Percentiles rank a stretch among this genome's conserved stretches.
Conservation (phyloP, 92 coral and sea anemone genomes). For the Siderastrea radians region DNA sequence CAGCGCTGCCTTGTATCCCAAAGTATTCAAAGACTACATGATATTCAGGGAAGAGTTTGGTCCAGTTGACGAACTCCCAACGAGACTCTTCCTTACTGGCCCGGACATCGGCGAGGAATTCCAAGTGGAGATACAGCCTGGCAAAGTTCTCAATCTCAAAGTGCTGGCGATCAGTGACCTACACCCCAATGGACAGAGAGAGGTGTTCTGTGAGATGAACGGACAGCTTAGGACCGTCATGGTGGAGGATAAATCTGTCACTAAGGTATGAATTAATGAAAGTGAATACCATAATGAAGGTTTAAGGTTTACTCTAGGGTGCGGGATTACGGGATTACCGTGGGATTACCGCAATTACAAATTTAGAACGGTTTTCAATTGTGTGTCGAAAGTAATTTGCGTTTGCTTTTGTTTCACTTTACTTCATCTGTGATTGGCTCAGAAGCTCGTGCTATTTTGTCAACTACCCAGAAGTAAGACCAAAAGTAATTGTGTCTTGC, state of each 20-base stretch:
- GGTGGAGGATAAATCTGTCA: slow-evolving; percentile 91
- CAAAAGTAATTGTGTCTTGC: no score
- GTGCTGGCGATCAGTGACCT: slow-evolving; percentile 94
- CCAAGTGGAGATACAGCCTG: slow-evolving; percentile 92
- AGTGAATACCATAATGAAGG: no score
- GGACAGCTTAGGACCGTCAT: slow-evolving; percentile 96
- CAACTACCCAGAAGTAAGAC: no score
- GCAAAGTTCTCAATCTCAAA: slow-evolving; percentile 89
- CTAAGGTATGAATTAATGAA: slow-evolving; percentile 71
- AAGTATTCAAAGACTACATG: slow-evolving; percentile 94
- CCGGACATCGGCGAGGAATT: slow-evolving; percentile 99
- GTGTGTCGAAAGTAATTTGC: no score
- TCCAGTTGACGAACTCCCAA: slow-evolving; percentile 92
- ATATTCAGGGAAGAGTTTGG: slow-evolving; percentile 93
- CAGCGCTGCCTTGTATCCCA: slow-evolving; percentile 96
- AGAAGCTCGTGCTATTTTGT: no score
- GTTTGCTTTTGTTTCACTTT: no score
- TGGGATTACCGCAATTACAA: no score
- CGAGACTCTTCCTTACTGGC: slow-evolving; percentile 94
- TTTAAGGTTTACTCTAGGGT: no score
- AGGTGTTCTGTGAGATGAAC: slow-evolving; percentile 99
- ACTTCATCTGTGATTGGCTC: no score
- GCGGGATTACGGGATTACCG: no score
- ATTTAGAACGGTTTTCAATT: no score
- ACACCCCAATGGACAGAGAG: slow-evolving; percentile 90